A percentile compares a stretch with the other conserved stretches of the same genome.
These are phyloP conservation scores for Penaeus chinensis DNA, from an alignment of 1,140 invertebrate species.

Conservation along the genomic window DNA sequence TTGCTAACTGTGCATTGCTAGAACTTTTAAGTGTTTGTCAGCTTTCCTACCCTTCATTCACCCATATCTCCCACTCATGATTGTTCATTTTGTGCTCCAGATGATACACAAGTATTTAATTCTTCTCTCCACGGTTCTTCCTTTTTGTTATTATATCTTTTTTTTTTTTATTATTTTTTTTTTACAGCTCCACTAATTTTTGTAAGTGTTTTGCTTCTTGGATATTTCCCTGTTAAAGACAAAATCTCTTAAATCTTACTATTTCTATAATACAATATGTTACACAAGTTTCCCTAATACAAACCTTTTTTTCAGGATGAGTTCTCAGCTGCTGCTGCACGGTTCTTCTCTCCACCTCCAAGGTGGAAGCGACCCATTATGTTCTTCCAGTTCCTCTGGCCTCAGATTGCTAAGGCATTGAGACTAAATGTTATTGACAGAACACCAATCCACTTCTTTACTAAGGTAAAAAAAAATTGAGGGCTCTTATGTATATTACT, in stretches of 20 bases:
- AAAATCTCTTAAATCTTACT: no score
- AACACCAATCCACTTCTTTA: conserved; percentile 65
- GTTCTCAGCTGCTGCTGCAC: conserved; percentile 59
- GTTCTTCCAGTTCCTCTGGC: conserved; percentile 67
- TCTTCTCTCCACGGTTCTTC: no score
- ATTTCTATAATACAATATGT: not conserved
- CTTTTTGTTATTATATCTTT: no score
- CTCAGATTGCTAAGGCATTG: conserved; percentile 57
- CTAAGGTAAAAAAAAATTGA: conserved; percentile 60
- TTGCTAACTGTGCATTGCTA: no score
- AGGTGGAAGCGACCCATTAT: conserved; percentile 61
- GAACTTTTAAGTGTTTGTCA: no score
- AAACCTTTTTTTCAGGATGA: conserved; percentile 51
- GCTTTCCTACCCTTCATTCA: no score
- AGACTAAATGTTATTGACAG: conserved; percentile 57
- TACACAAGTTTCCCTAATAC: not conserved
- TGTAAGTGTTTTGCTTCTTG: no score
- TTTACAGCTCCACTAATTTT: no score
- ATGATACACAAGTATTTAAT: conserved; percentile 2
- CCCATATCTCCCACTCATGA: not conserved
- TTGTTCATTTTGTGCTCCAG: not conserved
- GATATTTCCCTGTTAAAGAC: no score
- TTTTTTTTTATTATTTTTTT: no score
- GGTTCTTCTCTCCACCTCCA: conserved; percentile 54
- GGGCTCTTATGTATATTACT: no score